Percentiles rank a stretch among this genome's conserved stretches.
These are phyloP conservation scores for Mugil cephalus DNA, from an alignment of 2,113 vertebrate species.

Conservation along the genomic window DNA sequence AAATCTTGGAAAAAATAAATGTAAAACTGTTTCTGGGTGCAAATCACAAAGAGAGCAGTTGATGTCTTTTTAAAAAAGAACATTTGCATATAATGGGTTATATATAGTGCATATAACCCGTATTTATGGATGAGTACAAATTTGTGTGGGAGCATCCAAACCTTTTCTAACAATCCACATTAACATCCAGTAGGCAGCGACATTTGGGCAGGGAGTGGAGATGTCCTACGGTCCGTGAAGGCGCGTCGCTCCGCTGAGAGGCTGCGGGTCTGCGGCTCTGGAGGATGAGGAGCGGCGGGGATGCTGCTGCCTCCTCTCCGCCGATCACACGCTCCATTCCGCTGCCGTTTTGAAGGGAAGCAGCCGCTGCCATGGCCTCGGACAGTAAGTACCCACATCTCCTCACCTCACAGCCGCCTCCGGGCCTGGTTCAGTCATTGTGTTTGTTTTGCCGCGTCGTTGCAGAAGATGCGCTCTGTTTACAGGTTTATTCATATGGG, in stretches of 20 bases:
- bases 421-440: no score
- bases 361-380: constrained; percentile 81
- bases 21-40: no score
- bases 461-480: constrained; percentile 2
- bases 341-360: constrained; percentile 31
- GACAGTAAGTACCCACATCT: constrained; percentile 85
- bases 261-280: constrained; percentile 38
- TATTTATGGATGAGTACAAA: no score
- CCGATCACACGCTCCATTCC: background rate
- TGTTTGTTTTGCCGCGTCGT: background rate
- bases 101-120: no score
- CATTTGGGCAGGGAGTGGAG: background rate
- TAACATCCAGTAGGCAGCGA: no score
- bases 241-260: constrained; percentile 5
- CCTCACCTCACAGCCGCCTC: background rate
- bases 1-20: no score
- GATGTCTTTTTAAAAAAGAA: no score
- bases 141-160: no score
- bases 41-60: no score
- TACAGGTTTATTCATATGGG: constrained; percentile 1
- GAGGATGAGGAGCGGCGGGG: constrained; percentile 57
- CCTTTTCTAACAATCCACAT: no score
- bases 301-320: constrained; percentile 48
- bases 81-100: no score
- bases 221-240: constrained; percentile 33